A percentile compares a stretch with the other conserved stretches of the same genome.
Evolutionary conservation across 2,797 vertebrate genomes (phyloP).

Genomic region (Enteromius paludinosus): DNA sequence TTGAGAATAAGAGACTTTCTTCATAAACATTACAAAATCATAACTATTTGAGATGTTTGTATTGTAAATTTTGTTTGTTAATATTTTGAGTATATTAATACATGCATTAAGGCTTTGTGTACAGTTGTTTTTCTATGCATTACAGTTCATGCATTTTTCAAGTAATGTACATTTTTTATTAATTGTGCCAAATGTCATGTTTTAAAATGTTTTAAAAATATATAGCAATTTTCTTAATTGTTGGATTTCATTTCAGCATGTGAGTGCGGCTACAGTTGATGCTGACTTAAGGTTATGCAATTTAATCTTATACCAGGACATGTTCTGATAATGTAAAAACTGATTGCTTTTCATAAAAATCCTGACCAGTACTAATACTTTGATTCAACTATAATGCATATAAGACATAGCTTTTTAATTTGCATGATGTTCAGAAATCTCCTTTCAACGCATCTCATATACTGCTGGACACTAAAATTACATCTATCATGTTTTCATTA

Average conservation of each 20-base stretch:
- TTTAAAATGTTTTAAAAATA: neutral
- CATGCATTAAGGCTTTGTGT: conserved; percentile 4
- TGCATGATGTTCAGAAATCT: conserved; percentile 11
- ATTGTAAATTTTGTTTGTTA: conserved; percentile 3
- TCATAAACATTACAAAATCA: neutral
- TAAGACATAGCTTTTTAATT: neutral
- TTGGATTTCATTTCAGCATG: conserved; percentile 2
- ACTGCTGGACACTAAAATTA: neutral
- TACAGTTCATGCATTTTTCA: neutral
- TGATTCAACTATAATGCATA: neutral
- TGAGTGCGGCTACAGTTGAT: neutral
- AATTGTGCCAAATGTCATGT: neutral
- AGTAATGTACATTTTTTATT: neutral
- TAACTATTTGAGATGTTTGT: neutral
- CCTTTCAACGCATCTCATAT: neutral
- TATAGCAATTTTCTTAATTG: neutral
- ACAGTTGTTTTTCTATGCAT: conserved; percentile 2
- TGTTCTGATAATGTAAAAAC: conserved; percentile 21
- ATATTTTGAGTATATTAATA: neutral
- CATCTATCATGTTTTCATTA: neutral
- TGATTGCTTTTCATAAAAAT: conserved; percentile 31
- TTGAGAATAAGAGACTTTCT: neutral
- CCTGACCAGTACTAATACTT: neutral
- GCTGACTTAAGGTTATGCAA: neutral
- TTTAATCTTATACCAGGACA: neutral